Evolutionary conservation across 1,140 invertebrate genomes (phyloP).

Genomic region (Sycobia sp.): DNA sequence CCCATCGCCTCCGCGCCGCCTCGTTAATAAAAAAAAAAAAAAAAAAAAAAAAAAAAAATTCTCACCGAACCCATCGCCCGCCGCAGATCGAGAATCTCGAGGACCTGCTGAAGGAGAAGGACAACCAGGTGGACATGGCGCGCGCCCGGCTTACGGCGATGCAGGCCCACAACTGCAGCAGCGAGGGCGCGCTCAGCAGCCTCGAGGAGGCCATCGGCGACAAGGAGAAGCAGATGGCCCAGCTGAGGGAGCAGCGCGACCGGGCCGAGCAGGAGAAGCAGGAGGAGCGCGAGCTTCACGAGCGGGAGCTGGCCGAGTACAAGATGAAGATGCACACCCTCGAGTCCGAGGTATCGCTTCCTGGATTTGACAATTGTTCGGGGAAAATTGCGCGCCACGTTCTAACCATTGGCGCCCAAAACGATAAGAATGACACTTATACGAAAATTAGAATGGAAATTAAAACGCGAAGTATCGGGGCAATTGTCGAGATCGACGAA

Average conservation of each 20-base stretch:
- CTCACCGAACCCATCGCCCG: too few species aligned
- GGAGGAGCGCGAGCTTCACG: conserved; percentile 92
- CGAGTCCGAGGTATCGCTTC: conserved; percentile 75
- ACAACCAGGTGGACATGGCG: conserved; percentile 96
- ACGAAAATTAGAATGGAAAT: too few species aligned
- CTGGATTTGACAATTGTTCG: too few species aligned
- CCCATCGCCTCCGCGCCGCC: too few species aligned
- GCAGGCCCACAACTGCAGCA: conserved; percentile 91
- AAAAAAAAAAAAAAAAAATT: too few species aligned
- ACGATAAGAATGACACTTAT: too few species aligned
- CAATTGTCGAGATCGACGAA: too few species aligned
- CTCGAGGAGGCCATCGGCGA: conserved; percentile 95
- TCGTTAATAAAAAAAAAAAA: too few species aligned
- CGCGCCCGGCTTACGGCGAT: conserved; percentile 85
- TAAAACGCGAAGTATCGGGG: too few species aligned
- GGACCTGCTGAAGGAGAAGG: conserved; percentile 95
- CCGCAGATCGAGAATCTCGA: conserved; percentile 96
- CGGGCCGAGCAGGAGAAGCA: conserved; percentile 95
- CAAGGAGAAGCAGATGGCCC: conserved; percentile 95
- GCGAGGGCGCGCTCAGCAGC: conserved; percentile 87
- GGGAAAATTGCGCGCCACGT: too few species aligned
- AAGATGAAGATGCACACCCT: conserved; percentile 91
- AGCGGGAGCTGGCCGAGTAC: conserved; percentile 91
- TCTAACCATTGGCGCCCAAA: too few species aligned
- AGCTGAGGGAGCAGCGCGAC: conserved; percentile 90